Evolutionary conservation across 1,140 invertebrate species (phyloP), one percentile per base, ranked within the genome.

Genomic region (Brachionus manjavacas): DNA sequence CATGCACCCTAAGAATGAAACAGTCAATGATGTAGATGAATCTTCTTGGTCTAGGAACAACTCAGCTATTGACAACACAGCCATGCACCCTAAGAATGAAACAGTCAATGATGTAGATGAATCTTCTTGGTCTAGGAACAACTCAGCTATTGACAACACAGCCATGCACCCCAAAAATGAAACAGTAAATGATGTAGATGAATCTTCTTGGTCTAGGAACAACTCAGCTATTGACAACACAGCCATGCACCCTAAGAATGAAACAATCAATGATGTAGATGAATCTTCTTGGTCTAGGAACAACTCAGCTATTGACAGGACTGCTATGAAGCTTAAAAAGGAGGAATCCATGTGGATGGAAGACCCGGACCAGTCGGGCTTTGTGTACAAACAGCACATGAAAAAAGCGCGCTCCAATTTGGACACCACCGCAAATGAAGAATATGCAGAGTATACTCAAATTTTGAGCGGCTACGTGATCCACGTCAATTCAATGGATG

Each of bases 401-500:
- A 72, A 46, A 16, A 39, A 72, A 41, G n/a, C 68, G 9, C 68
- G 68, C 1, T 72, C 68, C 8, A 72, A 41, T 72, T 41, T 72
- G 31, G 68, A 72, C 35, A 20, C 35, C 16, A 72, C 68, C n/a
- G 9, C 52, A 35, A 35, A 3, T 64, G 52, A 46, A 64, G 76
- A 60, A 0, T 20, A 3, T 39, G 39, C 52, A 35, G 72, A 76
- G 3, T 76, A 76, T 16, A 31, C 43, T 3, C 39, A 64, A 16
- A 64, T 64, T n/a, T 14, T 81, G 43, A 43, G 11, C 14, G 79
- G 79, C 4, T 20, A 60, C 16, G 41, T 81, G 39, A 81, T 81
- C 8, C 52, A 81, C 12, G 79, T 81, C 9, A 81, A 81, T 64
- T 81, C 79, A 46, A 64, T 81, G n/a, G 23, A 60, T n/a, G 35